Evolutionary conservation across 2,888 invertebrate genomes (phyloP).

Genomic region (Hydrotaea cyrtoneurina): DNA sequence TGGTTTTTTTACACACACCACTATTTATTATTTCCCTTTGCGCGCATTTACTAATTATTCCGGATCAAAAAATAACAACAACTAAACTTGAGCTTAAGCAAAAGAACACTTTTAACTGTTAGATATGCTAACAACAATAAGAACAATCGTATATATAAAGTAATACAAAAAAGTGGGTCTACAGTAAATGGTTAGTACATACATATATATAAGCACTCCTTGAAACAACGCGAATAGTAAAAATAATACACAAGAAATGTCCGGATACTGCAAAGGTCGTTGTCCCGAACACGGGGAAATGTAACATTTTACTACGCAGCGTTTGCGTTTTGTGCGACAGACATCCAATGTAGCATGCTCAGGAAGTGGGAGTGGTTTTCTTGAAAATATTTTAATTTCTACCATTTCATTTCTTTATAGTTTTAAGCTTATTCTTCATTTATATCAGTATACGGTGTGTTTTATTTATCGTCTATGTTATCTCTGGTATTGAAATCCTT

Average conservation of each 20-base stretch:
- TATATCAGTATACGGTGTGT: constrained; percentile 48
- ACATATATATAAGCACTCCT: neutral
- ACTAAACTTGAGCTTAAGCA: constrained; percentile 10
- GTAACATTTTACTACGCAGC: too few relatives aligned
- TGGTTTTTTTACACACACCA: neutral
- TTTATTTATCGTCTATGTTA: constrained; percentile 39
- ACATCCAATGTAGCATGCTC: neutral
- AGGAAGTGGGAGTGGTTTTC: constrained; percentile 37
- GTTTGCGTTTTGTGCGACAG: too few relatives aligned
- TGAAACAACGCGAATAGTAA: neutral
- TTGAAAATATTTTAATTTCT: constrained; percentile 24
- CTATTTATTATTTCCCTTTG: constrained; percentile 36
- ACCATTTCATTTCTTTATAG: constrained; percentile 47
- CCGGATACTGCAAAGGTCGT: too few relatives aligned
- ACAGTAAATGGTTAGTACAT: constrained; percentile 9
- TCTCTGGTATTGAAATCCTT: constrained; percentile 49
- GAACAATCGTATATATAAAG: neutral
- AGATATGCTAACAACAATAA: neutral
- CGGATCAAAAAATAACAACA: constrained; percentile 29
- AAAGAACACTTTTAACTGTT: constrained; percentile 1
- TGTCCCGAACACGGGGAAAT: too few relatives aligned
- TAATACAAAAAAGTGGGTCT: neutral
- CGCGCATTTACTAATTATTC: constrained; percentile 59
- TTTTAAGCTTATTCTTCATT: constrained; percentile 48
- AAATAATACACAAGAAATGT: too few relatives aligned